These are phyloP conservation scores for Empidonax traillii DNA, from an alignment of 2,113 vertebrate genomes.

Conservation along the genomic window DNA sequence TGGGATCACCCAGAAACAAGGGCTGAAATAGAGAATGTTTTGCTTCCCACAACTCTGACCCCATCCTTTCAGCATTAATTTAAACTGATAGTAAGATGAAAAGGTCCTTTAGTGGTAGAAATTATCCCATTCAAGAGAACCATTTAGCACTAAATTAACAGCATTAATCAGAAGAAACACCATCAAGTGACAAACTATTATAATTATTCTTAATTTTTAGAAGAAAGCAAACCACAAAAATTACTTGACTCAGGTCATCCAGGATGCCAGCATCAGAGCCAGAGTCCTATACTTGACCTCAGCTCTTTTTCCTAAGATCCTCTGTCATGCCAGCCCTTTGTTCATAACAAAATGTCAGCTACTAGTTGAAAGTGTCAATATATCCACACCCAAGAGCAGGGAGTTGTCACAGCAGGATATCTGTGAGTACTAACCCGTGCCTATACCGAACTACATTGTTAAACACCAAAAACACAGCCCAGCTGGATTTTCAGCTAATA, in stretches of 20 bases:
- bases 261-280: background rate
- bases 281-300: background rate
- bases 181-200: background rate
- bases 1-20: constrained; percentile 87
- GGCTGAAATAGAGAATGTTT: constrained; percentile 64
- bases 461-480: background rate
- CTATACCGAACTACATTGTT: background rate
- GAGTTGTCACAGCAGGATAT: background rate
- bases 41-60: background rate
- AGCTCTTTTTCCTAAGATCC: background rate
- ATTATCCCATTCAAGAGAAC: background rate
- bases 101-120: background rate
- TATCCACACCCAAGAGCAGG: background rate
- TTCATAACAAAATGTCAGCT: background rate
- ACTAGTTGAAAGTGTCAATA: background rate
- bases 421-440: background rate
- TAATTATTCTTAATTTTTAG: background rate
- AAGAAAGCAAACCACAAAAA: background rate
- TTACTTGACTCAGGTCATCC: background rate
- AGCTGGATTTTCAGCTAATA: background rate
- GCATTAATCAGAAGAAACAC: background rate
- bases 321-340: background rate
- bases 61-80: background rate
- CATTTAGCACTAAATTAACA: background rate
- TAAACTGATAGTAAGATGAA: background rate